phyloP scores from a whole-genome alignment of 2,113 vertebrate species.

The Triplophysa rosa region DNA sequence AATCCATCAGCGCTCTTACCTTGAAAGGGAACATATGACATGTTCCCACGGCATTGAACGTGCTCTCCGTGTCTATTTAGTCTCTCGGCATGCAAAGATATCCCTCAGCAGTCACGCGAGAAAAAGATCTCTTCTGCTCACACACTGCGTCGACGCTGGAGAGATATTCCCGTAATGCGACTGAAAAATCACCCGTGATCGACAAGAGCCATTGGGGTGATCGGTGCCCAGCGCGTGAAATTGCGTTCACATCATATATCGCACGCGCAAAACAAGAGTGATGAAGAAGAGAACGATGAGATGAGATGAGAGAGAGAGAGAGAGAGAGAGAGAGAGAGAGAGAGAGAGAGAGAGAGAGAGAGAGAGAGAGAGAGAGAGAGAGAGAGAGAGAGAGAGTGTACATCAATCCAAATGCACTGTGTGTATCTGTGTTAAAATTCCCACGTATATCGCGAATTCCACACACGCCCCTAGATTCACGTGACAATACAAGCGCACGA shows the following conservation, averaged over 20 bases:
- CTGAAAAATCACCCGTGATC: slow-evolving; percentile 68
- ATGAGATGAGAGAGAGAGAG: slow-evolving; percentile 53
- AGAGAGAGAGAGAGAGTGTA: slow-evolving; percentile 54
- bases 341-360: slow-evolving; percentile 56
- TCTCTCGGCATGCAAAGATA: slow-evolving; percentile 68
- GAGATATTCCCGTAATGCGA: slow-evolving; percentile 66
- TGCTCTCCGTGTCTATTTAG: slow-evolving; percentile 69
- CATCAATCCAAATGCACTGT: slow-evolving; percentile 59
- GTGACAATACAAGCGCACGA: too few species aligned
- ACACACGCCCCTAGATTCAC: neutral
- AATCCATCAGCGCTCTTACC: slow-evolving; percentile 66
- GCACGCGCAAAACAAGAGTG: slow-evolving; percentile 68
- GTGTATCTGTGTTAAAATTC: slow-evolving; percentile 29
- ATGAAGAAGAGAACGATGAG: slow-evolving; percentile 64
- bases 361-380: slow-evolving; percentile 51
- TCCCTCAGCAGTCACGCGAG: slow-evolving; percentile 47
- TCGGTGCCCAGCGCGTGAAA: slow-evolving; percentile 56
- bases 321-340: slow-evolving; percentile 51
- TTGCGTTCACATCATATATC: slow-evolving; percentile 65
- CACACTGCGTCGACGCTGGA: slow-evolving; percentile 67
- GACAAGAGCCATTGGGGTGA: slow-evolving; percentile 55
- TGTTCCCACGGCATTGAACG: slow-evolving; percentile 79
- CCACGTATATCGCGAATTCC: neutral
- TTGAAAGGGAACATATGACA: slow-evolving; percentile 84
- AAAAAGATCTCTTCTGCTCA: slow-evolving; percentile 54